phyloP scores from a whole-genome alignment of 2,797 vertebrate species.

The Oreochromis grahami region DNA sequence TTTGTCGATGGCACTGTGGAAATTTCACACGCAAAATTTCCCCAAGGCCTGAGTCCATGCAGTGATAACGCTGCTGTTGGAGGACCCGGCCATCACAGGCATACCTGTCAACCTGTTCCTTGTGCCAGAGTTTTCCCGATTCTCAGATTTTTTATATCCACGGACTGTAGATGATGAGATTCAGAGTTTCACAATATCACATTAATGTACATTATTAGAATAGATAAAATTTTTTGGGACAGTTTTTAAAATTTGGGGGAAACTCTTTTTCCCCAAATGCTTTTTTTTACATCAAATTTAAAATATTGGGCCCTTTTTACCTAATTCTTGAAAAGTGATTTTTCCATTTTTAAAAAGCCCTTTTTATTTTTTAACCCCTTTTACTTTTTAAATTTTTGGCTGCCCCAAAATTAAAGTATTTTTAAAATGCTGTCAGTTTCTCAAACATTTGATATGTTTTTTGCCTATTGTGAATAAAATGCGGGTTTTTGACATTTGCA shows the following conservation, averaged over 20 bases:
- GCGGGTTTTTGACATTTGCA: fast-evolving
- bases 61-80: not conserved
- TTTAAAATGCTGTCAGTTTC: fast-evolving
- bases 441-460: not conserved
- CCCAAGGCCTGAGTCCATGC: not conserved
- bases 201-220: not conserved
- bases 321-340: not conserved
- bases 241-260: not conserved
- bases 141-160: fast-evolving
- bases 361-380: too few relatives aligned
- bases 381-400: too few relatives aligned
- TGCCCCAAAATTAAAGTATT: fast-evolving
- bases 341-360: too few relatives aligned
- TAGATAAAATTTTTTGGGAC: not conserved
- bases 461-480: not conserved
- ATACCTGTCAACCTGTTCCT: not conserved
- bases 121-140: not conserved
- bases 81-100: fast-evolving
- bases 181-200: not conserved
- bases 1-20: not conserved
- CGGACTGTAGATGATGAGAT: not conserved
- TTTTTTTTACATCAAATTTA: not conserved
- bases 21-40: not conserved
- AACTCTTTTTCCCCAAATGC: not conserved
- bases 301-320: too few relatives aligned